Percentiles rank a stretch among this genome's conserved stretches.
Conservation (phyloP, 2,113 vertebrate genomes). For the Bos javanicus region DNA sequence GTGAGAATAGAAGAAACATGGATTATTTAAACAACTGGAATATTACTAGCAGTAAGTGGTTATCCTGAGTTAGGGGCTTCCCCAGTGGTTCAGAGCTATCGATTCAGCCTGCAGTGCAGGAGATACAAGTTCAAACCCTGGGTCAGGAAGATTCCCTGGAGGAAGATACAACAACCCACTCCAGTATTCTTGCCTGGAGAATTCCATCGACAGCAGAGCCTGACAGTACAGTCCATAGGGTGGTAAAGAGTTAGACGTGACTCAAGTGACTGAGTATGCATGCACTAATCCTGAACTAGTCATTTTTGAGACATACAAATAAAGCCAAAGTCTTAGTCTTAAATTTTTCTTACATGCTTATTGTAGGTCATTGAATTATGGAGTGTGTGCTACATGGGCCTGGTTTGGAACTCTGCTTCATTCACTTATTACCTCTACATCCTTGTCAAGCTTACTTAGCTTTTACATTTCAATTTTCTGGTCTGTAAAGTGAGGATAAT, state of each 20-base stretch:
- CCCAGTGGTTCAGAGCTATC: not conserved
- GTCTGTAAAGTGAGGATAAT: not conserved
- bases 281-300: not conserved
- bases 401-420: not conserved
- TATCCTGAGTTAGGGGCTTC: not conserved
- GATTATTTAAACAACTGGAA: not conserved
- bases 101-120: not conserved
- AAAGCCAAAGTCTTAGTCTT: not conserved
- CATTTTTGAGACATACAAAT: not conserved
- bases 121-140: not conserved
- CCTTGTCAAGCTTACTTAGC: not conserved
- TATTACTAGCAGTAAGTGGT: not conserved
- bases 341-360: not conserved
- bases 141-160: not conserved
- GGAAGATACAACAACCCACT: not conserved
- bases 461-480: not conserved
- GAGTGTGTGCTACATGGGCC: not conserved
- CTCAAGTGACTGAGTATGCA: not conserved
- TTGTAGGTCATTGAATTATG: not conserved
- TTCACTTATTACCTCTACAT: not conserved
- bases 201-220: not conserved
- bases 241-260: not conserved
- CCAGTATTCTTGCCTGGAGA: not conserved
- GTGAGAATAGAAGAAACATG: not conserved
- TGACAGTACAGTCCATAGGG: not conserved